A percentile compares a stretch with the other conserved stretches of the same genome.
phyloP scores from a whole-genome alignment of 2,113 vertebrate genomes.

The Pyxicephalus adspersus region DNA sequence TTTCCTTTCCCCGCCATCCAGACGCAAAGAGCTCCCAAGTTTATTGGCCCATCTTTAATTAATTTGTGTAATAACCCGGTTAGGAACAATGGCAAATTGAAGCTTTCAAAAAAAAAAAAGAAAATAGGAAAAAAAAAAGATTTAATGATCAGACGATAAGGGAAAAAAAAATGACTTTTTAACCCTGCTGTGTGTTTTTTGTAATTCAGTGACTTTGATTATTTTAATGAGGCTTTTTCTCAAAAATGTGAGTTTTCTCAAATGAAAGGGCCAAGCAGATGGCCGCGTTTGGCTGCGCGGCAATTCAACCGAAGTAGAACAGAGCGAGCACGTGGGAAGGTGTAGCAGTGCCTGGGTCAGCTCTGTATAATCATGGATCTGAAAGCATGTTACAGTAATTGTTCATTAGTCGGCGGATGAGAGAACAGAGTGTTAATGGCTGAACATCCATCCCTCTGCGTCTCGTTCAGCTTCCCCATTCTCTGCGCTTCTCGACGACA shows the following conservation, averaged over 20 bases:
- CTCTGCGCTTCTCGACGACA: background rate
- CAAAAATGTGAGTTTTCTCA: constrained; percentile 58
- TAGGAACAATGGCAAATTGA: constrained; percentile 71
- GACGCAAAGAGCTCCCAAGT: constrained; percentile 53
- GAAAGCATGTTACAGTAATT: constrained; percentile 14
- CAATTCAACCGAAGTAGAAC: background rate
- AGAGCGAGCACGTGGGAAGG: constrained; percentile 12
- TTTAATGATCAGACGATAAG: constrained; percentile 62
- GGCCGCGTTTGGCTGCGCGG: constrained; percentile 22
- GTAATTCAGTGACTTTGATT: constrained; percentile 58
- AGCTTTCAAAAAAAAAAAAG: constrained; percentile 58
- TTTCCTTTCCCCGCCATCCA: constrained; percentile 19
- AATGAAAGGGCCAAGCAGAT: constrained; percentile 60
- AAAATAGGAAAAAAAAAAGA: constrained; percentile 56
- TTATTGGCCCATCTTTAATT: constrained; percentile 69
- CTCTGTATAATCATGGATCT: constrained; percentile 11
- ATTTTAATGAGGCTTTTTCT: constrained; percentile 66
- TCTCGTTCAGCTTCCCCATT: background rate
- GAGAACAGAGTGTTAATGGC: constrained; percentile 27
- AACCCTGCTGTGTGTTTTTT: constrained; percentile 32
- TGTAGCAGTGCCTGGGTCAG: constrained; percentile 16
- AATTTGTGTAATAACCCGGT: constrained; percentile 69
- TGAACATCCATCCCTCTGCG: constrained; percentile 4
- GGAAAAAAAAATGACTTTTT: constrained; percentile 4
- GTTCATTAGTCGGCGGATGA: constrained; percentile 32